Percentiles rank a stretch among this genome's conserved stretches.
phyloP scores from a whole-genome alignment of 2,888 invertebrate species.

The Cephonodes hylas region DNA sequence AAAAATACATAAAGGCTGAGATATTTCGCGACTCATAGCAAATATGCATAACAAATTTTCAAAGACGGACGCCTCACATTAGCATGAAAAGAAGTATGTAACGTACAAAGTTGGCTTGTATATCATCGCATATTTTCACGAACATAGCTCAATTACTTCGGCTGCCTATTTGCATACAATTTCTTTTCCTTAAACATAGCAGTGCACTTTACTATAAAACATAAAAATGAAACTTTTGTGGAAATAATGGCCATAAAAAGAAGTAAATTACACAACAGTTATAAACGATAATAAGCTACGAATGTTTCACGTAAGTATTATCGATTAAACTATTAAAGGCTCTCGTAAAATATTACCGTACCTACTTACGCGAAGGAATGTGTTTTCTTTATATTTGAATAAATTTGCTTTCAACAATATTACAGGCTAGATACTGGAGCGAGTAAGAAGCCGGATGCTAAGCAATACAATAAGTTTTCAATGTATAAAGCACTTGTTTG shows the following conservation, averaged over 20 bases:
- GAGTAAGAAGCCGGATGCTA: too few species aligned
- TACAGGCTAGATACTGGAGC: background rate
- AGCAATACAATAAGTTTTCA: too few species aligned
- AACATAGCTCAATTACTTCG: slow-evolving; percentile 43
- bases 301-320: slow-evolving; percentile 26
- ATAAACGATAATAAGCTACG: slow-evolving; percentile 27
- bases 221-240: slow-evolving; percentile 18
- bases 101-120: slow-evolving; percentile 31
- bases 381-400: slow-evolving; percentile 7
- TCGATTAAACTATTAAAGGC: slow-evolving; percentile 17
- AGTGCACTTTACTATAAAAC: slow-evolving; percentile 32
- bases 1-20: background rate
- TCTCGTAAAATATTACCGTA: slow-evolving; percentile 20
- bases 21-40: slow-evolving; percentile 16
- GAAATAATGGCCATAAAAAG: slow-evolving; percentile 19
- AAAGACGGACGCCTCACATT: slow-evolving; percentile 40
- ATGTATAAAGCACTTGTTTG: too few species aligned
- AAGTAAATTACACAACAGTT: slow-evolving; percentile 13
- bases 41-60: slow-evolving; percentile 40
- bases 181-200: slow-evolving; percentile 34
- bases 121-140: slow-evolving; percentile 51
- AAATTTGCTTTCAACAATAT: background rate
- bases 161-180: slow-evolving; percentile 40
- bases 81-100: slow-evolving; percentile 47
- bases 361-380: background rate